Conservation (phyloP, 1,140 invertebrate species). For the Cydia amplana region DNA sequence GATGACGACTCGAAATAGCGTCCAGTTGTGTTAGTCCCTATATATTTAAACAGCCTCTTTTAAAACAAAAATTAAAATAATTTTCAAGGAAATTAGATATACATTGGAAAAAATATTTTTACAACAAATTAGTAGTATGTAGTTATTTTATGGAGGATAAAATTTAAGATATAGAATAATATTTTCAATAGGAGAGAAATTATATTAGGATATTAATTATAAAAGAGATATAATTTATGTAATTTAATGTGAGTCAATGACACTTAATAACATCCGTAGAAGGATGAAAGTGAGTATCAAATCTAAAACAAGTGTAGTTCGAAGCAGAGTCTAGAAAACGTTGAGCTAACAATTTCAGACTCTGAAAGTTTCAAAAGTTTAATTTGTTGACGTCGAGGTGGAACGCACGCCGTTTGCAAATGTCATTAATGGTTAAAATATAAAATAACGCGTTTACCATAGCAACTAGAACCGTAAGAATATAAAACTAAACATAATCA, state of each 20-base stretch:
- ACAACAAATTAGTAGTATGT: no score
- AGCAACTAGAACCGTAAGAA: constrained; percentile 48
- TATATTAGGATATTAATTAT: background rate
- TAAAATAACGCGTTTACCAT: constrained; percentile 40
- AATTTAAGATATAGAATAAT: background rate
- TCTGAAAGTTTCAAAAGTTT: background rate
- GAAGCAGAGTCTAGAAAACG: constrained; percentile 12
- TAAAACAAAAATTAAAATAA: background rate
- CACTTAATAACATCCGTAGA: constrained; percentile 14
- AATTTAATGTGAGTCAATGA: background rate
- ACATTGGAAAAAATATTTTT: background rate
- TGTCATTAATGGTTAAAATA: constrained; percentile 35
- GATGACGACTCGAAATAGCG: background rate
- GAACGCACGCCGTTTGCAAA: background rate
- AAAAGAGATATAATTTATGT: background rate
- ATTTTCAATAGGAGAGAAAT: background rate
- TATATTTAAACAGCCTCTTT: background rate
- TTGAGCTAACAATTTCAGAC: constrained; percentile 21
- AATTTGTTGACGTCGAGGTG: background rate
- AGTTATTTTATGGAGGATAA: background rate
- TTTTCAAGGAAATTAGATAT: background rate
- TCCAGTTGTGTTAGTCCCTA: background rate
- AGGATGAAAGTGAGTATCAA: constrained; percentile 23
- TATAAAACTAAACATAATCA: constrained; percentile 54
- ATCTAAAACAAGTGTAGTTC: background rate